phyloP scores from a whole-genome alignment of 1,140 invertebrate species.

The Drosophila pectinifera region DNA sequence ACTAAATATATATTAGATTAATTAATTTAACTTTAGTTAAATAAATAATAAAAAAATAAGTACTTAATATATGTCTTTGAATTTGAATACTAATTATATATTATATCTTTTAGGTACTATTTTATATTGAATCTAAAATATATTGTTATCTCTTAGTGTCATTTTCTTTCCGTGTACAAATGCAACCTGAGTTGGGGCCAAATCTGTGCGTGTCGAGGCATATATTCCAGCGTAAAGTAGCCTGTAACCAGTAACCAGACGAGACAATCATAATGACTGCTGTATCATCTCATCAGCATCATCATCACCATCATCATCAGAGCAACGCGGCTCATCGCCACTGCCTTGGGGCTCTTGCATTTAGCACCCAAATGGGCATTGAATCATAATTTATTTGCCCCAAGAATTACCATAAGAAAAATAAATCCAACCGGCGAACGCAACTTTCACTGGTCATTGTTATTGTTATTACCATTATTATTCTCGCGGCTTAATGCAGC shows the following conservation, averaged over 20 bases:
- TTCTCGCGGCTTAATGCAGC: constrained; percentile 50
- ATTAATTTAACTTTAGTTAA: neutral
- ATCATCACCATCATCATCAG: constrained; percentile 18
- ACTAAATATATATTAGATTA: no score
- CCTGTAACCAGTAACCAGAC: constrained; percentile 31
- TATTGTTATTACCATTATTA: constrained; percentile 46
- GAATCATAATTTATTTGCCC: constrained; percentile 48
- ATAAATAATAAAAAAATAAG: no score
- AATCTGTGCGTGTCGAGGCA: constrained; percentile 49
- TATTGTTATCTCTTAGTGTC: no score
- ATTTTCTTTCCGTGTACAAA: constrained; percentile 7
- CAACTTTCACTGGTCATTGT: constrained; percentile 75
- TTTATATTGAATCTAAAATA: no score
- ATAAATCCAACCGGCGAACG: constrained; percentile 22
- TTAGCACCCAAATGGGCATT: constrained; percentile 65
- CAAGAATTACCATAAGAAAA: constrained; percentile 66
- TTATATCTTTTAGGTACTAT: neutral
- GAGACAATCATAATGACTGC: constrained; percentile 43
- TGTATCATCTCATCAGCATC: constrained; percentile 33
- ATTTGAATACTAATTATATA: no score
- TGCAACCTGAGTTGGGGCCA: constrained; percentile 8
- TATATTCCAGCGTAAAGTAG: constrained; percentile 27
- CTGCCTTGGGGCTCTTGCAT: constrained; percentile 39
- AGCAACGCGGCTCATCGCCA: neutral
- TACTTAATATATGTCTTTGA: no score